Conservation (phyloP, 2,888 invertebrate species). For the Chaetogeoica ovagalla region DNA sequence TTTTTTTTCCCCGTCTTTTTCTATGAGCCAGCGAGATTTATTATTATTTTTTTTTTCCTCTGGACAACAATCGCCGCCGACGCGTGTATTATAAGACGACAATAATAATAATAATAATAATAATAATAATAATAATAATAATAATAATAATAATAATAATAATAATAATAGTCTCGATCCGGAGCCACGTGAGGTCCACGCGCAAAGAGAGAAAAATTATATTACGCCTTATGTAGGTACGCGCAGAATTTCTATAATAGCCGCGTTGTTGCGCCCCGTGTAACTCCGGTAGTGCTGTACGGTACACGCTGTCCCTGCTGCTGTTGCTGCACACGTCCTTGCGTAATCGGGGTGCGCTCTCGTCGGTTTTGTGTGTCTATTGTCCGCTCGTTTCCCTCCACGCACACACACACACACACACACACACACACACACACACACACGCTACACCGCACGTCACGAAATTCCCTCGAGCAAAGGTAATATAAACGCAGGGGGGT, state of each 20-base stretch:
- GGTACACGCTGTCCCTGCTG: not conserved
- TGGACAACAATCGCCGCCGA: not conserved
- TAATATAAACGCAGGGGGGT: too few relatives aligned
- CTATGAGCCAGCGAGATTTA: too few relatives aligned
- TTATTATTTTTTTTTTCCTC: too few relatives aligned
- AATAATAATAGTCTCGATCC: too few relatives aligned
- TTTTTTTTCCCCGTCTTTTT: too few relatives aligned
- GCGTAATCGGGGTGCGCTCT: conserved; percentile 43
- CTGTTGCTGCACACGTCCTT: conserved; percentile 19
- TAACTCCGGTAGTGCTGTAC: conserved; percentile 41
- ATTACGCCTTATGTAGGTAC: not conserved
- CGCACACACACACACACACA: not conserved
- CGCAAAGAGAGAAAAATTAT: not conserved
- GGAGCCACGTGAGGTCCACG: conserved; percentile 23
- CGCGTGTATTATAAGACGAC: not conserved
- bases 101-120: too few relatives aligned
- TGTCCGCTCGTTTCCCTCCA: conserved; percentile 24
- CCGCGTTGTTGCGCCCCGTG: conserved; percentile 26
- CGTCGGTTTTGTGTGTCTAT: conserved; percentile 20
- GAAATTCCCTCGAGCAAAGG: conserved; percentile 1
- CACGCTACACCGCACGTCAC: not conserved
- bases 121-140: too few relatives aligned
- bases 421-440: too few relatives aligned
- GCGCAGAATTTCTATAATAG: not conserved
- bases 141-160: too few relatives aligned